Conservation (phyloP, 2,797 vertebrate genomes). For the Acridotheres tristis region DNA sequence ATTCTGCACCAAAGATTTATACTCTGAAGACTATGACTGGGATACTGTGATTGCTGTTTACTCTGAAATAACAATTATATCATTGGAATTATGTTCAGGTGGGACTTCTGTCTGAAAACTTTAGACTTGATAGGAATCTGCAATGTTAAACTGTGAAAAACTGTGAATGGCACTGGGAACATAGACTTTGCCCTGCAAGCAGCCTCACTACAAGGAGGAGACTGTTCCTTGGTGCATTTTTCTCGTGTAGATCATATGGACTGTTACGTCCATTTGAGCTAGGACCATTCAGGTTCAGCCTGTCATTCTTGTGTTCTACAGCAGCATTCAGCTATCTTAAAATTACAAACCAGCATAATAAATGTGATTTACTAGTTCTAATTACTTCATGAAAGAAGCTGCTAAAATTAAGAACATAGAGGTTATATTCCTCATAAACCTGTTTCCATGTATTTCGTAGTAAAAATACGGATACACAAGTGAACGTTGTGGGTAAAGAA, state of each 20-base stretch:
- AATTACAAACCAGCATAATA: neutral
- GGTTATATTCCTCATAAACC: neutral
- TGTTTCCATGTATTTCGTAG: neutral
- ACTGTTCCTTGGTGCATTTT: neutral
- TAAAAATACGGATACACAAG: neutral
- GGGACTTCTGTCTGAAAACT: neutral
- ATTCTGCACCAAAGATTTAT: neutral
- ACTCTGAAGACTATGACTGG: neutral
- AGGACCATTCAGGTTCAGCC: neutral
- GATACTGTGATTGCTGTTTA: neutral
- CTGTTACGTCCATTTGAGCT: neutral
- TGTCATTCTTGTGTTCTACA: neutral
- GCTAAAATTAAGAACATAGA: neutral
- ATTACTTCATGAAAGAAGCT: rapidly evolving
- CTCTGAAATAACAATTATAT: neutral
- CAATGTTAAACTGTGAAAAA: neutral
- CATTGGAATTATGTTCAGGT: neutral
- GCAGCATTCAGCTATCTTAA: neutral
- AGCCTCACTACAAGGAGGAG: neutral
- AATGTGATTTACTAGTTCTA: neutral
- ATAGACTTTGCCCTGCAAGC: neutral
- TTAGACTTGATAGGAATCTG: neutral
- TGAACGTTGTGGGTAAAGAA: neutral
- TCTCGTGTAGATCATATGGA: rapidly evolving
- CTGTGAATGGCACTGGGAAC: neutral